Conservation (phyloP, 2,888 invertebrate genomes). For the Eilema sororculum region DNA sequence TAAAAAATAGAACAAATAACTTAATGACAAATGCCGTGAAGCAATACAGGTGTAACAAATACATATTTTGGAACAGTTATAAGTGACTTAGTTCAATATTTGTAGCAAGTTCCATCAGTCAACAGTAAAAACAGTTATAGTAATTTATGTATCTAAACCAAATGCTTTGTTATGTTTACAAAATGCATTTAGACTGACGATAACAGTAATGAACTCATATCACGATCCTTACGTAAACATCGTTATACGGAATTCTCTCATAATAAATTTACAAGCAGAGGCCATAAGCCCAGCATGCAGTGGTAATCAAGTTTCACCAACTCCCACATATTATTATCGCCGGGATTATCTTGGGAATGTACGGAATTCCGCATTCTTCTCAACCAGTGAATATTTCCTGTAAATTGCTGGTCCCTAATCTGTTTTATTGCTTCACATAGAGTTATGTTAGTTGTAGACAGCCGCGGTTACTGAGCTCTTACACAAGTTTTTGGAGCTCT, state of each 20-base stretch:
- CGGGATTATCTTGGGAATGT: slow-evolving; percentile 41
- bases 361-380: slow-evolving; percentile 32
- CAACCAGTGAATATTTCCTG: slow-evolving; percentile 35
- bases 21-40: too few relatives aligned
- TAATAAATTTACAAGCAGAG: slow-evolving; percentile 42
- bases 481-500: too few relatives aligned
- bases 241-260: slow-evolving; percentile 36
- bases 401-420: slow-evolving; percentile 28
- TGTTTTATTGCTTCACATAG: slow-evolving; percentile 35
- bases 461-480: slow-evolving; percentile 6
- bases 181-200: slow-evolving; percentile 11
- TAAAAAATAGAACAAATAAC: too few relatives aligned
- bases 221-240: slow-evolving; percentile 27
- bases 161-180: slow-evolving; percentile 2
- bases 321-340: slow-evolving; percentile 46
- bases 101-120: too few relatives aligned
- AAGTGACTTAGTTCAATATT: too few relatives aligned
- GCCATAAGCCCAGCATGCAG: slow-evolving; percentile 31
- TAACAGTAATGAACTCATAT: slow-evolving; percentile 20
- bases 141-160: background rate
- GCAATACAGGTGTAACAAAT: too few relatives aligned
- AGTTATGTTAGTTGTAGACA: slow-evolving; percentile 9
- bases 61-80: too few relatives aligned
- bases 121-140: background rate
- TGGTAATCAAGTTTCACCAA: slow-evolving; percentile 42